Evolutionary conservation across 2,113 vertebrate species (phyloP), one percentile per base, ranked within the genome.

Genomic region (Gymnocephalus cernua): DNA sequence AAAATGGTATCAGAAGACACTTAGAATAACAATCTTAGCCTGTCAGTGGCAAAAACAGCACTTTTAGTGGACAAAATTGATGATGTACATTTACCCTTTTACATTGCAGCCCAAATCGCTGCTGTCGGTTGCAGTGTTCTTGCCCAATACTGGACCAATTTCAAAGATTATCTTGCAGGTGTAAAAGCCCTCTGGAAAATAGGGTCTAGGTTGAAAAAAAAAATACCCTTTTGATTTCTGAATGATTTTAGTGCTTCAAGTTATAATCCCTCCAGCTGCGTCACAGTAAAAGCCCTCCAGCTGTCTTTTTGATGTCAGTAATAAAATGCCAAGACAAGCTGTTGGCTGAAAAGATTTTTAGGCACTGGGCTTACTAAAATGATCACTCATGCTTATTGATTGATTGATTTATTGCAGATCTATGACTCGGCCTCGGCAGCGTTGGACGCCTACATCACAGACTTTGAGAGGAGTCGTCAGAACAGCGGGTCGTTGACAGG

Each of bases 361-460:
- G 25, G 15, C 11, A 1, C 21, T 41, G 5, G 10, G 27, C n/a
- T 35, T 12, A 13, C 6, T 23, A 15, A 51, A 32, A 21, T 4
- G 8, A 13, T 51, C 4, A 4, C 16, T 32, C 4, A n/a, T 21
- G 32, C 14, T 44, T 48, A 9, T n/a, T 59, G 5, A 23, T 9
- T 21, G 5, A 15, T 6, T 58, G 45, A 70, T 57, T 61, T 9
- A 10, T 67, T 59, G 7, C 82, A 92, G 83, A 61, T 90, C 21
- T 98, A 97, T 54, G 89, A 88, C 19, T 98, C 97, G 0, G 97
- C 97, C 3, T 95, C 97, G 0, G 94, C 95, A 4, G 97, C 97
- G 2, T 59, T 99, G 47, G 96, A 98, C 11, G 97, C 96, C 6
- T 99, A 99, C 84, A 98, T 98, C 38, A 78, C 95, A 45, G 97